Evolutionary conservation across 2,797 vertebrate genomes (phyloP), one percentile per base, ranked within the genome.

Genomic region (Selene dorsalis): DNA sequence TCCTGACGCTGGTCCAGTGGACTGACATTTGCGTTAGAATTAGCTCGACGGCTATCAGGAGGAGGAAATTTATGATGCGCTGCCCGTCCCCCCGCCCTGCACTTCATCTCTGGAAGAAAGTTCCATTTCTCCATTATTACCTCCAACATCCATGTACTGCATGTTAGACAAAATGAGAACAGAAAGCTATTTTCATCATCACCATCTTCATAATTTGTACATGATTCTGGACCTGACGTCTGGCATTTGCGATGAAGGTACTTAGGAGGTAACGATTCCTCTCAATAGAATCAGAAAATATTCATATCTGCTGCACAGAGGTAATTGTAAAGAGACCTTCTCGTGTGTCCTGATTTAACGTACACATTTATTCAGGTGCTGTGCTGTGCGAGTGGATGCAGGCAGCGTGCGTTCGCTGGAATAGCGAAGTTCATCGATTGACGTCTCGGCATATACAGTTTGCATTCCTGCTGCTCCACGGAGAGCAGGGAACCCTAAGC

Each of bases 1-100:
- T 82, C 32, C 77, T 73, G 77, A 73, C 78, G 38, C 26, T 12
- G 35, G 76, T 77, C 75, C 72, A 86, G 76, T 57, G 70, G 84
- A 85, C 77, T 89, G 89, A 78, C 89, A 93, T 93, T 93, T 92
- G 92, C 90, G 90, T 93, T 90, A 82, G 79, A 92, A 93, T 93
- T 88, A 91, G 82, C 72, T 86, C 66, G 65, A 84, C 57, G 35
- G 70, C 70, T 52, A 57, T 63, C 73, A 69, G 69, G 24, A 66
- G 62, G 57, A 61, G 61, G 58, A 73, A 9, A 55, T 79, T 26
- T 77, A 82, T 61, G 45, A 60, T 18, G 59, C 69, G 59, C 70
- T 57, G 20, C 14, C 53, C 17, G 11, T 6, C 16, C 17, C n/a
- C 47, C 20, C 48, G 5, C n/a, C n/a, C 48, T 52, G 24, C 65